Percentiles rank a stretch among this genome's conserved stretches.
phyloP scores from a whole-genome alignment of 2,888 invertebrate species.

The Barypeithes pellucidus region DNA sequence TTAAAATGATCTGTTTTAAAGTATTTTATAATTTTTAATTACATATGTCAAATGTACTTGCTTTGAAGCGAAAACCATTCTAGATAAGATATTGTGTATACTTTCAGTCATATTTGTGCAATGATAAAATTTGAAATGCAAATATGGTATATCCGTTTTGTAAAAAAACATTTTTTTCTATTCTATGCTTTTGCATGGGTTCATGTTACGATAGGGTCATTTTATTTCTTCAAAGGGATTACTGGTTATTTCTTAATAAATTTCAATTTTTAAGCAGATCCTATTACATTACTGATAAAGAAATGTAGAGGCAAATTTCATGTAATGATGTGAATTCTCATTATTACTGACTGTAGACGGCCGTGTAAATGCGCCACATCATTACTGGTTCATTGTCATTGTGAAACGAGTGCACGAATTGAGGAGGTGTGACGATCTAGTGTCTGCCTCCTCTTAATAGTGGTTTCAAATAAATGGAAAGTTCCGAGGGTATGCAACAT shows the following conservation, averaged over 20 bases:
- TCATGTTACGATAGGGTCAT: background rate
- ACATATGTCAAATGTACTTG: slow-evolving; percentile 31
- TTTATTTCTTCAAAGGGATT: slow-evolving; percentile 12
- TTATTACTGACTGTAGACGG: no score
- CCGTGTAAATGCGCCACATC: no score
- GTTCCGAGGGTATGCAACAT: no score
- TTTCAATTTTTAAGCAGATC: slow-evolving; percentile 12
- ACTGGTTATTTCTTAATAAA: slow-evolving; percentile 14
- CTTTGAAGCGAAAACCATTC: slow-evolving; percentile 38
- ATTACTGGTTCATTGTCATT: no score
- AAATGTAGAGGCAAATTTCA: no score
- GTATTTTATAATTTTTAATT: slow-evolving; percentile 46
- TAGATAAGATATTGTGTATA: slow-evolving; percentile 47
- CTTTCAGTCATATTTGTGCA: slow-evolving; percentile 48
- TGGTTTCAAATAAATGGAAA: no score
- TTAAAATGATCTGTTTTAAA: slow-evolving; percentile 50
- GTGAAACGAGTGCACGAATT: no score
- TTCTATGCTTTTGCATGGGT: background rate
- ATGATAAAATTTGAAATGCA: slow-evolving; percentile 35
- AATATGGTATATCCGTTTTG: slow-evolving; percentile 16
- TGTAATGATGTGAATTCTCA: no score
- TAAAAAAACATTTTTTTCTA: slow-evolving; percentile 20
- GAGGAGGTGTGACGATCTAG: no score
- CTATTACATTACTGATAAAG: no score
- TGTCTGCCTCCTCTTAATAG: no score